phyloP scores from a whole-genome alignment of 2,797 vertebrate species.

The Enteromius trimaculatus region DNA sequence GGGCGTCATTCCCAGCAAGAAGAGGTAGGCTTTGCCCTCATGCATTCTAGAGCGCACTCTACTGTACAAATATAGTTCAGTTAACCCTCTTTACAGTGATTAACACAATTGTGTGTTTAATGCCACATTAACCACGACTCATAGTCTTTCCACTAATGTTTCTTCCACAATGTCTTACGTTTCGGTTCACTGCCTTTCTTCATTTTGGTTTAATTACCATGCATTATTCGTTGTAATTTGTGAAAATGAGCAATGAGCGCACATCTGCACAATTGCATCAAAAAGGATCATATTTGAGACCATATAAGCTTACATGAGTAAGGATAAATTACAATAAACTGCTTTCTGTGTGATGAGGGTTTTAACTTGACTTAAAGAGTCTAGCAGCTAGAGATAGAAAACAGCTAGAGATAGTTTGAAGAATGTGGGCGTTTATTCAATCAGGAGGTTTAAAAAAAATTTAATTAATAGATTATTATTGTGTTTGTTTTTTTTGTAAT shows the following conservation, averaged over 20 bases:
- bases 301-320: neutral
- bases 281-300: neutral
- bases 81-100: neutral
- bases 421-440: neutral
- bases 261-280: neutral
- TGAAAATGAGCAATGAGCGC: neutral
- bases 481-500: too few relatives aligned
- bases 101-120: slow-evolving; percentile 10
- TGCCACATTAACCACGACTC: slow-evolving; percentile 28
- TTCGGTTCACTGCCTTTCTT: neutral
- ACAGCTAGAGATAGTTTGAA: neutral
- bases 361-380: too few relatives aligned
- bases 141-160: neutral
- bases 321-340: neutral
- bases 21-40: slow-evolving; percentile 78
- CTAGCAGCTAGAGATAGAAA: slow-evolving; percentile 5
- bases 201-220: neutral
- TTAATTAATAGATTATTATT: neutral
- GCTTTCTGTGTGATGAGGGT: too few relatives aligned
- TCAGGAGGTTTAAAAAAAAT: neutral
- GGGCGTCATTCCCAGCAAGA: slow-evolving; percentile 96
- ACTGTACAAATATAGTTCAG: neutral
- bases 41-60: slow-evolving; percentile 7
- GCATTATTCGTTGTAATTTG: neutral
- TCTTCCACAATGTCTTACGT: neutral